phyloP scores from a whole-genome alignment of 2,113 vertebrate genomes.

The Nerophis lumbriciformis region DNA sequence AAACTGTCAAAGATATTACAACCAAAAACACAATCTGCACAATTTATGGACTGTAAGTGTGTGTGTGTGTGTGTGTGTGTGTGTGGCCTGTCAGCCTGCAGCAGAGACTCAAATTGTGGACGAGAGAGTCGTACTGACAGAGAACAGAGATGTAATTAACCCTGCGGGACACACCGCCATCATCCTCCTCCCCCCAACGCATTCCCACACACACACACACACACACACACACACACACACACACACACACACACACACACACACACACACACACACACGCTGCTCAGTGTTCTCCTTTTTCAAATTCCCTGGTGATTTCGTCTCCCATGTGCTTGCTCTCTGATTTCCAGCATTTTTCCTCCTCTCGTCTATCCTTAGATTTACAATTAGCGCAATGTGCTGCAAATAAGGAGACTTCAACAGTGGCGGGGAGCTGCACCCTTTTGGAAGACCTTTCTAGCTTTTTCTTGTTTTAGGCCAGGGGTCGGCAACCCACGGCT shows the following conservation, averaged over 20 bases:
- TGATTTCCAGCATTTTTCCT: conserved; percentile 3
- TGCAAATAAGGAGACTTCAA: not conserved
- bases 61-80: conserved; percentile 29
- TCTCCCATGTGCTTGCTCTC: conserved; percentile 3
- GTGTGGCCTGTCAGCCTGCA: conserved; percentile 53
- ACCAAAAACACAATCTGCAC: too few species aligned
- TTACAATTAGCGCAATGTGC: not conserved
- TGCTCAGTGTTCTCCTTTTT: conserved; percentile 5
- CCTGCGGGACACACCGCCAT: conserved; percentile 53
- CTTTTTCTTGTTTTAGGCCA: too few species aligned
- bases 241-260: not conserved
- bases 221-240: conserved; percentile 21
- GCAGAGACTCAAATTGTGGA: conserved; percentile 49
- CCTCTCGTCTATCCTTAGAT: not conserved
- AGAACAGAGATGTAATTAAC: conserved; percentile 75
- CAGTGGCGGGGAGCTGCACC: not conserved
- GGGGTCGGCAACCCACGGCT: too few species aligned
- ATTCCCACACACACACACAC: conserved; percentile 8
- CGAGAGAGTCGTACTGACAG: conserved; percentile 56
- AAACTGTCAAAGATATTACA: too few species aligned
- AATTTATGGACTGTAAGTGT: conserved; percentile 2
- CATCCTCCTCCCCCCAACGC: not conserved
- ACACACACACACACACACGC: not conserved
- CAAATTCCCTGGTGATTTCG: conserved; percentile 12
- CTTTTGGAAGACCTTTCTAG: not conserved